Evolutionary conservation across 2,797 vertebrate species (phyloP), one percentile per base, ranked within the genome.

Genomic region (Lutjanus campechanus): DNA sequence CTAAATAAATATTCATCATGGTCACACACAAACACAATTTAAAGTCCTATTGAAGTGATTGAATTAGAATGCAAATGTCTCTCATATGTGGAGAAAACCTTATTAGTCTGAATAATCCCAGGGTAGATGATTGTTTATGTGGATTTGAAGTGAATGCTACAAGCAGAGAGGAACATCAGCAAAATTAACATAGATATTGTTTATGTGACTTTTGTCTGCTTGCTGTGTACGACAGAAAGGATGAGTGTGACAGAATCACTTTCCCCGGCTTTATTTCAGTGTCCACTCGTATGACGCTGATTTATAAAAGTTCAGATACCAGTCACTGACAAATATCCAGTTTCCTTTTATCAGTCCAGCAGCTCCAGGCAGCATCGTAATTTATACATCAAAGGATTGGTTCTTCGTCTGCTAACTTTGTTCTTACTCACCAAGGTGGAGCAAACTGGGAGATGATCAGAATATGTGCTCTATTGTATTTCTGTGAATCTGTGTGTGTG

Each of bases 131-230:
- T 63, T 77, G 25, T 73, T 85, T 82, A 16, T 62, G 47, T 73
- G 20, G 47, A 19, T 78, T 59, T 65, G 59, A 76, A 86, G 76
- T 79, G 3, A 77, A 44, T 77, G 69, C 51, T 61, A 16, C 29
- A 69, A 59, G 53, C 53, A 58, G 20, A 76, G 9, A 60, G 62
- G 36, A 87, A 75, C 19, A 19, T 7, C 58, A 62, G 51, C 40
- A 15, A 25, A 40, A 89, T 85, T 81, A 84, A 76, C 63, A 87
- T 88, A 69, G 22, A 82, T 74, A 40, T 85, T 60, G 66, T 69
- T 74, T 43, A 53, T 83, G 13, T 74, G 29, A 63, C 46, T 55
- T 64, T 41, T 25, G 43, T 8, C 46, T 36, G 43, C 65, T 62
- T 41, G 0, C 46, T 68, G 55, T 53, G 4, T 22, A 47, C 63